These are phyloP conservation scores for Sminthopsis crassicaudata DNA, from an alignment of 2,113 vertebrate species.

Conservation along the genomic window DNA sequence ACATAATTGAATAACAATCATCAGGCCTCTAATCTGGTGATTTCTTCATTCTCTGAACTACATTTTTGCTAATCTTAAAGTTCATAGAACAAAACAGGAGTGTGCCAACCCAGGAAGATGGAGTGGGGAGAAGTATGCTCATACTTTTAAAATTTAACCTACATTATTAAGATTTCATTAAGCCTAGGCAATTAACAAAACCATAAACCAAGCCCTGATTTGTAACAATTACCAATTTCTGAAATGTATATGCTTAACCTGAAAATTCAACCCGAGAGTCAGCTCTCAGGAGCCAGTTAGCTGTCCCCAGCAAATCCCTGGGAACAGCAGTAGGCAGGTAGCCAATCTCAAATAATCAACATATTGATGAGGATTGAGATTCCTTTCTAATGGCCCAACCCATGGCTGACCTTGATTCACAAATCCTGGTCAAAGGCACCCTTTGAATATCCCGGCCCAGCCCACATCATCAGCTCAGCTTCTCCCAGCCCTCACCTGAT, in stretches of 20 bases:
- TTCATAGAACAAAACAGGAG: not conserved
- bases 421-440: too few relatives aligned
- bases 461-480: too few relatives aligned
- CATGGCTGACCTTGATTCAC: too few relatives aligned
- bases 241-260: not conserved
- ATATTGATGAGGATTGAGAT: too few relatives aligned
- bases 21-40: not conserved
- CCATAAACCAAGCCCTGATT: not conserved
- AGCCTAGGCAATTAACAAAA: not conserved
- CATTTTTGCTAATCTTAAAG: not conserved
- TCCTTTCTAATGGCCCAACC: too few relatives aligned
- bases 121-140: not conserved
- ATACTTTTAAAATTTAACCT: not conserved
- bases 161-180: not conserved
- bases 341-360: not conserved
- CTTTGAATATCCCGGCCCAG: too few relatives aligned
- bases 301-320: not conserved
- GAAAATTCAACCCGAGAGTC: not conserved
- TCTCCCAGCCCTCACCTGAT: too few relatives aligned
- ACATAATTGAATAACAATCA: not conserved
- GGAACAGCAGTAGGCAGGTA: too few relatives aligned
- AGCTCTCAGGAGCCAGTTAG: not conserved
- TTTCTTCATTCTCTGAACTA: not conserved
- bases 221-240: not conserved
- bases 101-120: not conserved